phyloP scores from a whole-genome alignment of 2,888 invertebrate species.

The Anticlea derivata region DNA sequence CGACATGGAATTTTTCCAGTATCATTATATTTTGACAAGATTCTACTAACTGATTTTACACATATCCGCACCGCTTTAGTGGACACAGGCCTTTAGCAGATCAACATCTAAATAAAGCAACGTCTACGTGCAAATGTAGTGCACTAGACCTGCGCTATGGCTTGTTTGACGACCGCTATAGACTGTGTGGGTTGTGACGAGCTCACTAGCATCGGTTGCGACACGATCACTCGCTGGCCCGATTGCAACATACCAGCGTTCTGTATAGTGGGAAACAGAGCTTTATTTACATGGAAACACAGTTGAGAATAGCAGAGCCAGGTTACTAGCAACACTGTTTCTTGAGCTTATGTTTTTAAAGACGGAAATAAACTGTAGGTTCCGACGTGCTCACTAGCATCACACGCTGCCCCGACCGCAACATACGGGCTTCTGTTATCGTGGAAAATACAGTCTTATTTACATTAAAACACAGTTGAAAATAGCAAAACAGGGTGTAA shows the following conservation, averaged over 20 bases:
- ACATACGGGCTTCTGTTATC: conserved; percentile 74
- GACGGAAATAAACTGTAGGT: too few relatives aligned
- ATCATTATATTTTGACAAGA: too few relatives aligned
- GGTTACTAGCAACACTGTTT: not conserved
- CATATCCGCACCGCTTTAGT: conserved; percentile 5
- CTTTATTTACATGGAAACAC: conserved; percentile 24
- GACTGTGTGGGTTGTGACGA: conserved; percentile 60
- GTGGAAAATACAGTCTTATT: conserved; percentile 27
- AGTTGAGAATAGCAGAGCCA: not conserved
- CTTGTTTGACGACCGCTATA: conserved; percentile 25
- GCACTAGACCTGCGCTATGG: conserved; percentile 48
- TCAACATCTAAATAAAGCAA: conserved; percentile 13
- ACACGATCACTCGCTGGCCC: conserved; percentile 74
- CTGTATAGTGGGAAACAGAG: conserved; percentile 46
- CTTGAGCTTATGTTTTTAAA: not conserved
- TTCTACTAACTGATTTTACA: conserved; percentile 1
- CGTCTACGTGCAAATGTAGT: conserved; percentile 27
- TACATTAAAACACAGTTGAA: conserved; percentile 9
- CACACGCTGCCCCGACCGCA: conserved; percentile 72
- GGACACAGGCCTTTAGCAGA: conserved; percentile 1
- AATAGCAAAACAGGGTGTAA: not conserved
- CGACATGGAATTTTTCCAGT: too few relatives aligned
- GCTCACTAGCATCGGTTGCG: conserved; percentile 72
- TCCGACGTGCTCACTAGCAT: too few relatives aligned
- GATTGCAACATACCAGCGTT: conserved; percentile 79